A percentile compares a stretch with the other conserved stretches of the same genome.
Conservation (phyloP, 2,113 vertebrate genomes). For the Sialia sialis region DNA sequence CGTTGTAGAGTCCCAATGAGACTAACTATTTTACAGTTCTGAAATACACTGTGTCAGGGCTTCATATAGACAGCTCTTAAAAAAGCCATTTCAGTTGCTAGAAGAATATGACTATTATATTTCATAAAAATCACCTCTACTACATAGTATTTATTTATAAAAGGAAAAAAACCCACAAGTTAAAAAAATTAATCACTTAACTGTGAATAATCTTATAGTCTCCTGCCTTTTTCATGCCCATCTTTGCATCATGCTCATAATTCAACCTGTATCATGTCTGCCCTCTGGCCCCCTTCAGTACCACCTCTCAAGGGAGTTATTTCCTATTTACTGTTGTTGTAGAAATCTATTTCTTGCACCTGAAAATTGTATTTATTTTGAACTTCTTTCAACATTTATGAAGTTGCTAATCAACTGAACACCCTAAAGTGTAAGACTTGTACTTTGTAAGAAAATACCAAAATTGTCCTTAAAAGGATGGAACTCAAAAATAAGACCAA, state of each 20-base stretch:
- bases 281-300: not conserved
- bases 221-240: not conserved
- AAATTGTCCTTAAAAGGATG: not conserved
- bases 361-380: not conserved
- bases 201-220: not conserved
- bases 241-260: not conserved
- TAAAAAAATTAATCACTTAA: not conserved
- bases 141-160: not conserved
- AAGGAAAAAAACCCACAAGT: not conserved
- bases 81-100: not conserved
- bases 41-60: not conserved
- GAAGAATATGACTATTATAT: not conserved
- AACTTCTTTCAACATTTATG: not conserved
- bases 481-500: not conserved
- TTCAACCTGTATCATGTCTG: fast-evolving
- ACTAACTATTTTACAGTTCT: not conserved
- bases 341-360: not conserved
- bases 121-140: not conserved
- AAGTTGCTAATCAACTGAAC: not conserved
- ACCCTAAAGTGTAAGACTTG: not conserved
- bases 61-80: not conserved
- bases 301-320: not conserved
- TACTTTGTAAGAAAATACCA: not conserved
- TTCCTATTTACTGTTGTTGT: not conserved
- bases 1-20: not conserved